phyloP scores from a whole-genome alignment of 2,797 vertebrate species.

The Threskiornis aethiopicus region DNA sequence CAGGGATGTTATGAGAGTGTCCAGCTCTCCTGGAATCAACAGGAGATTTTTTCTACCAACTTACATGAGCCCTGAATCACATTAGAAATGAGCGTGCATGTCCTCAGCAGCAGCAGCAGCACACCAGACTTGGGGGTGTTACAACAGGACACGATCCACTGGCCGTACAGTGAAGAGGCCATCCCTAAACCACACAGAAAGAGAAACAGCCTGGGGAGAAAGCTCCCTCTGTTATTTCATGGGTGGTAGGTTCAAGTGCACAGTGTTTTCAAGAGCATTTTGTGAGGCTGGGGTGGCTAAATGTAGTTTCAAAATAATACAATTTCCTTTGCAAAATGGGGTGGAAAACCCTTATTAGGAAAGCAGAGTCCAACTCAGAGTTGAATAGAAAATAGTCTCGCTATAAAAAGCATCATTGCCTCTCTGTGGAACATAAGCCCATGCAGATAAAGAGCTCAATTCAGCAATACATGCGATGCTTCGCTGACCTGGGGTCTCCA shows the following conservation, averaged over 20 bases:
- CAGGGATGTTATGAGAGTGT: not conserved
- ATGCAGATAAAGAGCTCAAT: not conserved
- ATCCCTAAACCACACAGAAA: not conserved
- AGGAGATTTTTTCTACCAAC: not conserved
- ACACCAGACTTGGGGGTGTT: not conserved
- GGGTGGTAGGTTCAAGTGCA: not conserved
- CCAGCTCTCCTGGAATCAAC: not conserved
- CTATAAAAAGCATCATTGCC: not conserved
- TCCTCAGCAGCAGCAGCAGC: not conserved
- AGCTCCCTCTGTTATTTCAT: not conserved
- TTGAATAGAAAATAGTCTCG: not conserved
- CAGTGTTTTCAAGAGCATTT: not conserved
- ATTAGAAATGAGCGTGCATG: accelerated
- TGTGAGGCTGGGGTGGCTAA: not conserved
- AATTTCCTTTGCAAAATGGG: slow-evolving; percentile 13
- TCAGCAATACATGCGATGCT: not conserved
- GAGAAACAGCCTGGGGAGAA: not conserved
- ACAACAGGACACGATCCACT: not conserved
- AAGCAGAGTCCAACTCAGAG: not conserved
- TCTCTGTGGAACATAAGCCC: not conserved
- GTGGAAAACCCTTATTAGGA: not conserved
- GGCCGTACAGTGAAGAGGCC: not conserved
- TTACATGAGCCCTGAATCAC: not conserved
- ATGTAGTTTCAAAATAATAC: not conserved
- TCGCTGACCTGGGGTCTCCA: not conserved